Base-by-base conservation (phyloP, 1,140 invertebrate species). In the Liolophura sinensis region DNA sequence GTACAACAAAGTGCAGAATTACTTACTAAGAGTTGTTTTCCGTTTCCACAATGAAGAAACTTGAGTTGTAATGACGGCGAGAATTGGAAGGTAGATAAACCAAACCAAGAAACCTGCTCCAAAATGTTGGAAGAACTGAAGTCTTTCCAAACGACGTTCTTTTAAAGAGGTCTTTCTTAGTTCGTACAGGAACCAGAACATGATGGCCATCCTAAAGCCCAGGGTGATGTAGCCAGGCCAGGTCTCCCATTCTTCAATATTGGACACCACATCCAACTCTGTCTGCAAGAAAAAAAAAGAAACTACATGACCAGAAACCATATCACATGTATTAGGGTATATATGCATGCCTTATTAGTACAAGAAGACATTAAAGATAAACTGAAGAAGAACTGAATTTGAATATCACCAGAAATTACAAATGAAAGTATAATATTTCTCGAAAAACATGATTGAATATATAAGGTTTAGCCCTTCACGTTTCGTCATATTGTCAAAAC, bases 61-160 rank as follows among this genome's bases (percentile, higher is more conserved):
- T 86, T 96, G 93, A 63, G 96, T 87, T 46, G 94, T 93, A 72
- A 99, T 93, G 57, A 98, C 88, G 55, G 94, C 95, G 71, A 98
- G 90, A 51, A 97, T 91, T 12, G 96, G 95, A 69, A 98, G 87
- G 85, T 98, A 98, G 71, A 98, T 94, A 78, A 98, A 98, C 97
- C 97, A 99, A 20, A 99, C 96, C 49, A 98, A 87, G 72, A 95
- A 96, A 25, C 95, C 97, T 49, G 96, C 96, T 56, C 95, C 96
- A 85, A 98, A 97, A 82, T 98, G 96, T 56, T 97, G 88, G 54
- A 96, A 90, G 85, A 97, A 98, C 79, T 95, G 92, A 12, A 95
- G 85, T 82, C 96, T 95, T 72, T 93, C 90, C 78, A 90, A 91
- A 68, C 69, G 71, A 56, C 70, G 70, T 55, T 72, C 79, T 67